A percentile compares a stretch with the other conserved stretches of the same genome.
phyloP scores from a whole-genome alignment of 2,113 vertebrate genomes.

The Spermophilus dauricus region DNA sequence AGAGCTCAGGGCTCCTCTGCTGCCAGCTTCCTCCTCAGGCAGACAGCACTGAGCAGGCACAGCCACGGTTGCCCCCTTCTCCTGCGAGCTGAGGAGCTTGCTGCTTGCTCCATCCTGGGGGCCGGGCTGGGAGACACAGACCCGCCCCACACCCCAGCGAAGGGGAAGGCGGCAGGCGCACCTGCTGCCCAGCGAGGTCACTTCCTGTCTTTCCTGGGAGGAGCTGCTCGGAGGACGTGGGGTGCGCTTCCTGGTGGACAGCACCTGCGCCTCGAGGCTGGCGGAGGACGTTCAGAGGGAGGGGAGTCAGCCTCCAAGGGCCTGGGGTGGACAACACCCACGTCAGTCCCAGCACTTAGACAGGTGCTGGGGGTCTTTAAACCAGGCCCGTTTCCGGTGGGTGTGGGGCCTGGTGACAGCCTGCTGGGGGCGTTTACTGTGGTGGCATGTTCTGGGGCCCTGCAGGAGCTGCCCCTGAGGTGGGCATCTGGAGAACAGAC shows the following conservation, averaged over 20 bases:
- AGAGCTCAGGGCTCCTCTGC: accelerated
- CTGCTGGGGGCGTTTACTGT: not conserved
- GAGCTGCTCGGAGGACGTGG: accelerated
- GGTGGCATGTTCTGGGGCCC: accelerated
- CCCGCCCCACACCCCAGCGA: accelerated
- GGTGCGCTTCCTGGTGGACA: accelerated
- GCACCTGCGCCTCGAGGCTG: accelerated
- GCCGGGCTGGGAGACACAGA: accelerated
- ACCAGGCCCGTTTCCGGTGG: no score
- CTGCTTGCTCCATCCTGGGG: not conserved
- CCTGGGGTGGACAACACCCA: no score
- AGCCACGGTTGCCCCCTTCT: not conserved
- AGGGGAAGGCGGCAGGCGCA: not conserved
- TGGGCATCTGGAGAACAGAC: not conserved
- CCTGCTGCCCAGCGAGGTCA: not conserved
- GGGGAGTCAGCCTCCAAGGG: not conserved
- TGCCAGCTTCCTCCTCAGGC: not conserved
- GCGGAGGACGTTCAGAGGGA: not conserved
- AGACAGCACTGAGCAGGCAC: accelerated
- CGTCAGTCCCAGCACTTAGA: no score
- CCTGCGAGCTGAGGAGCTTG: no score
- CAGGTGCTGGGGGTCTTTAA: accelerated
- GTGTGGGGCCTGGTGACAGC: not conserved
- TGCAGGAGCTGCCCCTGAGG: no score
- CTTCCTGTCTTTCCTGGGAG: not conserved